Evolutionary conservation across 2,888 invertebrate genomes (phyloP).

Genomic region (Belgica antarctica): DNA sequence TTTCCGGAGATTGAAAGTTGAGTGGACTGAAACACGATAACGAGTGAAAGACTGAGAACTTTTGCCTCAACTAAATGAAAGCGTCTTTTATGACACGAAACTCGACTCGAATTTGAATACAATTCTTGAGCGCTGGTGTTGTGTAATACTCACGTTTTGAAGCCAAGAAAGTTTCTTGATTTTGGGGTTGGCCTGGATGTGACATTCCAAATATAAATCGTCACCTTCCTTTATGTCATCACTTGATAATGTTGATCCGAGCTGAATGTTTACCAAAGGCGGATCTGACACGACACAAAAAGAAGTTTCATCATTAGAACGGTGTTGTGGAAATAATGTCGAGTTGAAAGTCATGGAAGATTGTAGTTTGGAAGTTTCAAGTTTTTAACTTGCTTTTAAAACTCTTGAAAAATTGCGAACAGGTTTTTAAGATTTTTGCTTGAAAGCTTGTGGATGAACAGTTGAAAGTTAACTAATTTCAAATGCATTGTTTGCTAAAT

Average conservation of each 20-base stretch:
- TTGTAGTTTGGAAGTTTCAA: too few relatives aligned
- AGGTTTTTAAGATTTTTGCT: too few relatives aligned
- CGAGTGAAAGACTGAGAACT: neutral
- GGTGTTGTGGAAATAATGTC: too few relatives aligned
- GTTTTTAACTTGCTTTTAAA: too few relatives aligned
- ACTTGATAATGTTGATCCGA: slow-evolving; percentile 80
- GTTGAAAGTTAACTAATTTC: too few relatives aligned
- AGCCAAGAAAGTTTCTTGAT: slow-evolving; percentile 83
- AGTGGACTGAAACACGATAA: neutral
- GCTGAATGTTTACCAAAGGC: slow-evolving; percentile 74
- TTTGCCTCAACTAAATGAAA: neutral
- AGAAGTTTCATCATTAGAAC: slow-evolving; percentile 1
- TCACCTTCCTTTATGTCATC: slow-evolving; percentile 90
- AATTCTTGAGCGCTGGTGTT: neutral
- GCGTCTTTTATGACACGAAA: neutral
- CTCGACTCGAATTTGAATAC: neutral
- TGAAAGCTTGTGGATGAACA: too few relatives aligned
- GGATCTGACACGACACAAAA: slow-evolving; percentile 62
- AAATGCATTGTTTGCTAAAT: too few relatives aligned
- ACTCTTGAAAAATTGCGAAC: too few relatives aligned
- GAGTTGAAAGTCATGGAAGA: too few relatives aligned
- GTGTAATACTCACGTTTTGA: slow-evolving; percentile 69
- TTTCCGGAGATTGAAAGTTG: neutral
- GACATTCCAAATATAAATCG: slow-evolving; percentile 90
- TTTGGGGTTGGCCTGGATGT: slow-evolving; percentile 83